phyloP scores from a whole-genome alignment of 2,797 vertebrate species.

The Craterocephalus amniculus region DNA sequence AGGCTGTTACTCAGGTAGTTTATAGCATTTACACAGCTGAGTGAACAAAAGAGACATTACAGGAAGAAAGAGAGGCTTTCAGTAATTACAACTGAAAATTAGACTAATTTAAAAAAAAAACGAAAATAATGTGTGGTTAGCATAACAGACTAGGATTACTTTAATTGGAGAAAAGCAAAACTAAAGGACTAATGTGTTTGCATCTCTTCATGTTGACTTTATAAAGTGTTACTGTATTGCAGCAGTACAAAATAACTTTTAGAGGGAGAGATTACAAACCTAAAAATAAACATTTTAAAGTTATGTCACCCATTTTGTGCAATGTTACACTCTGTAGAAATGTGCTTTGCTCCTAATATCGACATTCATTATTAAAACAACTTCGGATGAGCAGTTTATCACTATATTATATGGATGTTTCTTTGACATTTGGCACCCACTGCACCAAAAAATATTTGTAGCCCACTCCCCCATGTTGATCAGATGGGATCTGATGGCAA shows the following conservation, averaged over 20 bases:
- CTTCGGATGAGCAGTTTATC: neutral
- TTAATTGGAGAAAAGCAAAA: neutral
- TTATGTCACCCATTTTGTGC: neutral
- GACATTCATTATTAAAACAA: neutral
- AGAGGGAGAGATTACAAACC: neutral
- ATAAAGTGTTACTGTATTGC: neutral
- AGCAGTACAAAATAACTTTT: neutral
- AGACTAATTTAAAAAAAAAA: neutral
- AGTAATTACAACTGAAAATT: neutral
- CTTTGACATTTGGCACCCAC: neutral
- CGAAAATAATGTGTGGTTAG: neutral
- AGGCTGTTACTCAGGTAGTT: conserved; percentile 14
- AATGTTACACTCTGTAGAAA: neutral
- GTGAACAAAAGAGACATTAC: conserved; percentile 1
- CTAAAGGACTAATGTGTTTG: neutral
- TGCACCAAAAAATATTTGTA: neutral
- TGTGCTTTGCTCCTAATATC: neutral
- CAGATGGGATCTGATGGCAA: neutral
- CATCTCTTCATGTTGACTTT: neutral
- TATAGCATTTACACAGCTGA: conserved; percentile 1
- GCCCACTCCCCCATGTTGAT: neutral
- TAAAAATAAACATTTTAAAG: neutral
- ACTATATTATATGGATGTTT: neutral
- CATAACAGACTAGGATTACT: neutral
- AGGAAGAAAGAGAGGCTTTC: neutral